Conservation (phyloP, 2,113 vertebrate species). For the Aphelocoma coerulescens region DNA sequence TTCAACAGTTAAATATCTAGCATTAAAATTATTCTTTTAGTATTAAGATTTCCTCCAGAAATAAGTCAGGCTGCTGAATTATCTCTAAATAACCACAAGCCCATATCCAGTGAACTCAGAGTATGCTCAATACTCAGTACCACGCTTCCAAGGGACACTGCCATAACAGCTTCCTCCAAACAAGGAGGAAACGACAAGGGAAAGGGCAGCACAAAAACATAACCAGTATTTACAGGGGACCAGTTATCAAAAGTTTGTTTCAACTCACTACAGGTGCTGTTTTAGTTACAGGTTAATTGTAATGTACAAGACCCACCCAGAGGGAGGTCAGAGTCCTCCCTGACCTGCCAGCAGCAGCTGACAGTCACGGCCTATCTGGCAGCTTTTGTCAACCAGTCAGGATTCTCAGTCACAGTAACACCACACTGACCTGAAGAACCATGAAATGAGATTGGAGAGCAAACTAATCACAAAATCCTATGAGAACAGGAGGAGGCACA, state of each 20-base stretch:
- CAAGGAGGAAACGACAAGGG: background rate
- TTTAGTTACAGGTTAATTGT: background rate
- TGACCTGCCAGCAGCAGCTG: background rate
- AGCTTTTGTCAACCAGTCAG: background rate
- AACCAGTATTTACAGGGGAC: background rate
- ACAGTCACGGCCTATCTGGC: background rate
- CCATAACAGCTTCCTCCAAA: background rate
- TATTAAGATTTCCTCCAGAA: background rate
- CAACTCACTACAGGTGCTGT: background rate
- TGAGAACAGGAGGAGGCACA: background rate
- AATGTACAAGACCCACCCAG: background rate
- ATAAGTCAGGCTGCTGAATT: background rate
- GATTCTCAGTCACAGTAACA: background rate
- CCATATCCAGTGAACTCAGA: background rate
- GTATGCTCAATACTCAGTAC: background rate
- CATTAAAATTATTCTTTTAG: background rate
- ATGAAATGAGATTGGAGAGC: background rate
- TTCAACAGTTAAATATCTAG: background rate
- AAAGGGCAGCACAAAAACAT: background rate
- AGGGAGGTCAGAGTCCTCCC: background rate
- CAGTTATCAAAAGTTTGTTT: background rate
- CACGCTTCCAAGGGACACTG: background rate
- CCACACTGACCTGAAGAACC: background rate
- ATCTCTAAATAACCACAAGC: background rate
- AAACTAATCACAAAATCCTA: background rate